phyloP scores from a whole-genome alignment of 2,888 invertebrate genomes.

The Ochropleura plecta region DNA sequence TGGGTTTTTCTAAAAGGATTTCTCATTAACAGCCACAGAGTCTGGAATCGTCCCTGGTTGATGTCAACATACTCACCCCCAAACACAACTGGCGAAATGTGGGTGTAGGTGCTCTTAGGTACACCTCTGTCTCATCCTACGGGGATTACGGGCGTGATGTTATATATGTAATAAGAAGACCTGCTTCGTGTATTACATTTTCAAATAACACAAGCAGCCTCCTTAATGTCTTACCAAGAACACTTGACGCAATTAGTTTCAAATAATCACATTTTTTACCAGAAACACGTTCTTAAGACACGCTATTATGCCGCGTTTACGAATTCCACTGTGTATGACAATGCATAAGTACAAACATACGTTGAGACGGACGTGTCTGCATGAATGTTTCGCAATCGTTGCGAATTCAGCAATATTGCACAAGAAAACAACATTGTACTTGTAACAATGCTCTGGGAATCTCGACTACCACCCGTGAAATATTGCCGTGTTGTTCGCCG shows the following conservation, averaged over 20 bases:
- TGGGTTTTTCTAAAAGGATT: no score
- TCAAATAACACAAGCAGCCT: not conserved
- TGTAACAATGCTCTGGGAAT: slow-evolving; percentile 84
- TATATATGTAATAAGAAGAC: not conserved
- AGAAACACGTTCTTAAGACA: slow-evolving; percentile 52
- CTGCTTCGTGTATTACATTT: not conserved
- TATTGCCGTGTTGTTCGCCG: slow-evolving; percentile 65
- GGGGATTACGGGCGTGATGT: not conserved
- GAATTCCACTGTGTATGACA: slow-evolving; percentile 76
- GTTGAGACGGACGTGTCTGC: slow-evolving; percentile 79
- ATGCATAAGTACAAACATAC: slow-evolving; percentile 80
- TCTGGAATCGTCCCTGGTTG: no score
- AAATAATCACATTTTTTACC: slow-evolving; percentile 42
- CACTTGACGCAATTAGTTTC: slow-evolving; percentile 25
- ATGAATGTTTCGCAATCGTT: slow-evolving; percentile 82
- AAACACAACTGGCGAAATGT: no score
- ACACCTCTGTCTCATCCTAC: no score
- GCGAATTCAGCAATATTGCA: slow-evolving; percentile 87
- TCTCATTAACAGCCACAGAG: no score
- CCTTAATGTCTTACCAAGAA: not conserved
- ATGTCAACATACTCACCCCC: no score
- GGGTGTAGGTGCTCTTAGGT: no score
- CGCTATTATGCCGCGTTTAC: slow-evolving; percentile 65
- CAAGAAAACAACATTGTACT: slow-evolving; percentile 87
- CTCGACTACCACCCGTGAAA: slow-evolving; percentile 75